phyloP scores from a whole-genome alignment of 1,140 invertebrate species.

The Drosophila pseudoobscura region DNA sequence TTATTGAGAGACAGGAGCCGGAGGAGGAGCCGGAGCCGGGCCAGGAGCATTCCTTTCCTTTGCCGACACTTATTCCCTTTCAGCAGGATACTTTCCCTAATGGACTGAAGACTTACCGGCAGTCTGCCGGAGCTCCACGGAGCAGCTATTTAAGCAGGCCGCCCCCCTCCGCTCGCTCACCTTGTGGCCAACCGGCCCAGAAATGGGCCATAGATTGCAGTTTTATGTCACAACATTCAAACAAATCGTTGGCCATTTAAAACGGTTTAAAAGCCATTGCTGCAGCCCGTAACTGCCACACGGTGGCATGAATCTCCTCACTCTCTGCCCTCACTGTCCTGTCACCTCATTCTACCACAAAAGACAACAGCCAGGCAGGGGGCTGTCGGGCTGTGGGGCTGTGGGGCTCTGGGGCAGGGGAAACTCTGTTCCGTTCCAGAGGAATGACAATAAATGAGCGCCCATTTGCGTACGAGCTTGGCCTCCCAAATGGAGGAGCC shows the following conservation, averaged over 20 bases:
- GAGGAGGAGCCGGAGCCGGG: no score
- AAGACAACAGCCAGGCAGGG: constrained; percentile 26
- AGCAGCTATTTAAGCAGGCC: constrained; percentile 57
- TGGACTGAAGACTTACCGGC: constrained; percentile 39
- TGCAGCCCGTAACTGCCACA: constrained; percentile 40
- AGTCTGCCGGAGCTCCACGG: constrained; percentile 28
- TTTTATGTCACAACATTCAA: constrained; percentile 75
- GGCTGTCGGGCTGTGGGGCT: no score
- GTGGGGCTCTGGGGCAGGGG: not conserved
- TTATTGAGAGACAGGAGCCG: constrained; percentile 17
- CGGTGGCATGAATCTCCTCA: constrained; percentile 12
- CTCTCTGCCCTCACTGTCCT: not conserved
- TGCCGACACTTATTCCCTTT: constrained; percentile 13
- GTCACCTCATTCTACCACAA: not conserved
- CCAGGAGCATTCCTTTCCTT: not conserved
- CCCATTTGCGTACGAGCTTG: constrained; percentile 60
- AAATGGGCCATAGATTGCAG: constrained; percentile 74
- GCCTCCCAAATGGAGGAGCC: not conserved
- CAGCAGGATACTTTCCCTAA: constrained; percentile 32
- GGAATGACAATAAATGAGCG: constrained; percentile 67
- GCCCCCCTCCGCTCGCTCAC: constrained; percentile 44
- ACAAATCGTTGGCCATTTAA: constrained; percentile 75
- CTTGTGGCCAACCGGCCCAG: constrained; percentile 21
- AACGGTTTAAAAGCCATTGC: constrained; percentile 62
- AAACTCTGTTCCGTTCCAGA: constrained; percentile 15